Percentiles rank a stretch among this genome's conserved stretches.
Evolutionary conservation across 2,113 vertebrate genomes (phyloP).

Genomic region (Delphinapterus leucas): DNA sequence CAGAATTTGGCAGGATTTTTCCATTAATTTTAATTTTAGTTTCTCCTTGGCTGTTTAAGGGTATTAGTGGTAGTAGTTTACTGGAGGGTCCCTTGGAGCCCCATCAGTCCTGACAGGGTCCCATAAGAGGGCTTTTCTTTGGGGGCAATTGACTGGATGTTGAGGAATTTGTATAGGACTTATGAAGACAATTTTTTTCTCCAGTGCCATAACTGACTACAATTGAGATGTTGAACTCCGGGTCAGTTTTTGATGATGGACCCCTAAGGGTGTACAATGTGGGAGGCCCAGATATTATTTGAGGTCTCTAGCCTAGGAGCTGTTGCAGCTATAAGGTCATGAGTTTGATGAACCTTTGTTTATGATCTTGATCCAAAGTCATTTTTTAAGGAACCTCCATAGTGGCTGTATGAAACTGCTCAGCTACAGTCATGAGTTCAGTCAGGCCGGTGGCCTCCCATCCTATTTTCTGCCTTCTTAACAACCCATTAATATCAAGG

Average conservation of each 20-base stretch:
- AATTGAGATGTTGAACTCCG: background rate
- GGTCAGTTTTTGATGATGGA: background rate
- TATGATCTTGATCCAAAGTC: background rate
- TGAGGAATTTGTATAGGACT: background rate
- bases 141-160: background rate
- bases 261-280: background rate
- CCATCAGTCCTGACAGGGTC: background rate
- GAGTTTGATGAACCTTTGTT: background rate
- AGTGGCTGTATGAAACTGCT: background rate
- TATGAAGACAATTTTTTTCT: background rate
- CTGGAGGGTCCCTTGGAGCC: background rate
- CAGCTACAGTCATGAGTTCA: background rate
- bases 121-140: background rate
- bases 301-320: background rate
- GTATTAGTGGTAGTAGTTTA: background rate
- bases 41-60: background rate
- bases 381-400: background rate
- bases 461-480: background rate
- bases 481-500: background rate
- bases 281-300: background rate
- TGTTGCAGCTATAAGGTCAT: background rate
- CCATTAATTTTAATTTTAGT: background rate
- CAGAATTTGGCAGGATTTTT: background rate
- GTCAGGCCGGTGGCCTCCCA: background rate
- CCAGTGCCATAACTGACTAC: background rate